Evolutionary conservation across 2,888 invertebrate species (phyloP), one percentile per base, ranked within the genome.

Genomic region (Chrysolina americana): DNA sequence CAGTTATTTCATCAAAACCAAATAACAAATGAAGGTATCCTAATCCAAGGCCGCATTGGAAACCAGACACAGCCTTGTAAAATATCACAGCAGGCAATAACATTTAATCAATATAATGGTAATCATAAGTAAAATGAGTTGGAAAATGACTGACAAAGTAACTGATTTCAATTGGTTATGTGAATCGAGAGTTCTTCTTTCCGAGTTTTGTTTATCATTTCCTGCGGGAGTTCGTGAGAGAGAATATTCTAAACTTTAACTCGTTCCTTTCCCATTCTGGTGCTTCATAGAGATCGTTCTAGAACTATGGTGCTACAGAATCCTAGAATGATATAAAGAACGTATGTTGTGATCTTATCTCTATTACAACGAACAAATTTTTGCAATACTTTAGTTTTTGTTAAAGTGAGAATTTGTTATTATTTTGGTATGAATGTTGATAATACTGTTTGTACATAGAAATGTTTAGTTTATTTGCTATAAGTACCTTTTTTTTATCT

Each of bases 301-400:
- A 50, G 76, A 81, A 81, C 86, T 87, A 87, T 87, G 87, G 87
- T 87, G 87, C 87, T 87, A 84, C 86, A 87, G 86, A 86, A 86
- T 85, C 76, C 71, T 75, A 44, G 69, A 66, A 65, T 56, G 50
- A 73, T 59, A 21, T 53, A 44, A 65, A 66, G 78, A 74, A 75
- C 74, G 77, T 81, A 79, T 81, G 83, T 81, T 84, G 84, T 84
- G 83, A 85, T 84, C 75, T 78, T 76, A 65, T 74, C 75, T 78
- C 70, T 66, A 68, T 75, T 78, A 83, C 85, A 85, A 85, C 85
- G 85, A 85, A 85, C 83, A 81, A 80, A 78, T 82, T 82, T 81
- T 78, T 82, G 83, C 83, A 83, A 84, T 83, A 80, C 77, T 81
- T 81, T 79, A 80, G 79, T 80, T 72, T 75, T 80, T 82, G 82